These are phyloP conservation scores for Okamejei kenojei DNA, from an alignment of 2,797 vertebrate genomes.

Conservation along the genomic window DNA sequence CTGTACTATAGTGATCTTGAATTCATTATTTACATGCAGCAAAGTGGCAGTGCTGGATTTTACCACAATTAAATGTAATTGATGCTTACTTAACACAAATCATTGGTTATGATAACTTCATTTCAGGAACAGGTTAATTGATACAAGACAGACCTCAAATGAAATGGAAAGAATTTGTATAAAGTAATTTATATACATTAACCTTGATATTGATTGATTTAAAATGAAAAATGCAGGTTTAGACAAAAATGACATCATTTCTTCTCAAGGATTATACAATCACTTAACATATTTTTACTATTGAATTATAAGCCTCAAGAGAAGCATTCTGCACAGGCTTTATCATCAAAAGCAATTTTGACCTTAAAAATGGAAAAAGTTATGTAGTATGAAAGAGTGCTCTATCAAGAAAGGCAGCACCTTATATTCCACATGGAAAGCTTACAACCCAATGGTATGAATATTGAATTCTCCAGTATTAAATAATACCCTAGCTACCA, in stretches of 20 bases:
- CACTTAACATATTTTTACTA: background rate
- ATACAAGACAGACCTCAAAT: background rate
- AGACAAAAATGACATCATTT: background rate
- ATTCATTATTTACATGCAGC: background rate
- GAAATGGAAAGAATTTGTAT: background rate
- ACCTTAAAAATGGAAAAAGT: too few species aligned
- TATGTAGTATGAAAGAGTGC: background rate
- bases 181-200: background rate
- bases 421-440: too few species aligned
- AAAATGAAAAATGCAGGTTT: background rate
- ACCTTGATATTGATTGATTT: background rate
- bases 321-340: background rate
- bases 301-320: background rate
- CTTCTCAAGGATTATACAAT: background rate
- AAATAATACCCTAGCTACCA: too few species aligned
- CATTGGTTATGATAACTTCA: background rate
- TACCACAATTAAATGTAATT: background rate
- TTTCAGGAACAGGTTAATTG: background rate
- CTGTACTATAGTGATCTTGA: background rate
- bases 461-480: too few species aligned
- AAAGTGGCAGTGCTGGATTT: background rate
- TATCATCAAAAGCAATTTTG: background rate
- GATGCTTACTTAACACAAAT: background rate
- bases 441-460: too few species aligned
- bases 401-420: background rate